phyloP scores from a whole-genome alignment of 2,113 vertebrate genomes.

The Erinaceus europaeus region DNA sequence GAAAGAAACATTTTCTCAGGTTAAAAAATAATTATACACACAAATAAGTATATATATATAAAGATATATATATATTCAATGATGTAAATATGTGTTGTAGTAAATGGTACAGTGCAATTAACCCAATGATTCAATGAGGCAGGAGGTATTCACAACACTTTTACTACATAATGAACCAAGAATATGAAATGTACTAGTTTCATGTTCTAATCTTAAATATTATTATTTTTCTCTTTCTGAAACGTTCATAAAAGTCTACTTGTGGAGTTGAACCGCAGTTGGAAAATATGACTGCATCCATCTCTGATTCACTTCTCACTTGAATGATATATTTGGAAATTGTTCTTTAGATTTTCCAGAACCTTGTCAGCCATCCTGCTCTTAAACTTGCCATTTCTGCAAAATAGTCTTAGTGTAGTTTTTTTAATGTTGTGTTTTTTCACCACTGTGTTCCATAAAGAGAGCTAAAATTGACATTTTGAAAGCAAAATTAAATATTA shows the following conservation, averaged over 20 bases:
- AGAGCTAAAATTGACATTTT: constrained; percentile 41
- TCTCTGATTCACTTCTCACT: constrained; percentile 60
- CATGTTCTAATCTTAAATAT: background rate
- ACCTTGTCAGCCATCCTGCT: constrained; percentile 31
- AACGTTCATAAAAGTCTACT: background rate
- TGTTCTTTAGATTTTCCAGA: constrained; percentile 53
- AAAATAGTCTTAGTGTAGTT: background rate
- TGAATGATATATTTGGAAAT: constrained; percentile 54
- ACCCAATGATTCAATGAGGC: background rate
- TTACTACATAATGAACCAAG: background rate
- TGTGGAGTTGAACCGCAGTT: background rate
- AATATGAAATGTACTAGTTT: background rate
- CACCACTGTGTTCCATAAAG: constrained; percentile 5
- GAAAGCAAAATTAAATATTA: constrained; percentile 42
- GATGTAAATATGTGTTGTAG: background rate
- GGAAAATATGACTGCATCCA: background rate
- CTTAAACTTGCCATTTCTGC: constrained; percentile 52
- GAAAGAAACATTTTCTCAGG: too few relatives aligned
- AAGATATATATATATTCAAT: background rate
- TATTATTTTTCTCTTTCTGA: background rate
- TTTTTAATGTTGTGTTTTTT: constrained; percentile 37
- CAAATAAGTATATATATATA: background rate
- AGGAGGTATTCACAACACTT: background rate
- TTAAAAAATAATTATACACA: background rate
- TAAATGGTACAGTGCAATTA: background rate